phyloP scores from a whole-genome alignment of 2,113 vertebrate genomes.

The Puffinus mauretanicus region DNA sequence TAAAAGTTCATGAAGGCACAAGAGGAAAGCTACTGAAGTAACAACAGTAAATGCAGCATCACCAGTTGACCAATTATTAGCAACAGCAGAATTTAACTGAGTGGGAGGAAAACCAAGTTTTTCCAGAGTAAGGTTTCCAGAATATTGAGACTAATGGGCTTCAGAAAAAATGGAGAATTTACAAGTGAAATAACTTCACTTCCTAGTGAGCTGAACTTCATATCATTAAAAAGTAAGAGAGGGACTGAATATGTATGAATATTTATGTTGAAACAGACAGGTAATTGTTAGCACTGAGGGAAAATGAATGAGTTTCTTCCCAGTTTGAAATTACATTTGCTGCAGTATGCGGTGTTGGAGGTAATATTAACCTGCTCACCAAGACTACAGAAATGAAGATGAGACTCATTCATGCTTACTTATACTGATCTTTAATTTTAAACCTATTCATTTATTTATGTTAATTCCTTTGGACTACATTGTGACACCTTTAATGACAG shows the following conservation, averaged over 20 bases:
- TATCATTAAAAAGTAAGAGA: not conserved
- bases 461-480: not conserved
- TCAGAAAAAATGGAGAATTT: not conserved
- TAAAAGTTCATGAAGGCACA: not conserved
- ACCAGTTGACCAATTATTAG: not conserved
- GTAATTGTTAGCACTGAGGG: not conserved
- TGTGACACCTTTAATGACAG: not conserved
- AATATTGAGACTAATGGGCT: not conserved
- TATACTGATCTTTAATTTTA: not conserved
- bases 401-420: not conserved
- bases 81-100: not conserved
- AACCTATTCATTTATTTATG: not conserved
- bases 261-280: not conserved
- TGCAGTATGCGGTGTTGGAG: not conserved
- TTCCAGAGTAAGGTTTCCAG: not conserved
- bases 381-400: not conserved
- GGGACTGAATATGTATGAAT: not conserved
- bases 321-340: not conserved
- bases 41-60: not conserved
- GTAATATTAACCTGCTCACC: not conserved
- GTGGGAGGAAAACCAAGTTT: not conserved
- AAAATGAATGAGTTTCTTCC: not conserved
- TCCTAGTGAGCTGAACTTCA: not conserved
- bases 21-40: not conserved
- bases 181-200: not conserved